These are phyloP conservation scores for Cordilura impudica DNA, from an alignment of 2,888 invertebrate species.

Conservation along the genomic window DNA sequence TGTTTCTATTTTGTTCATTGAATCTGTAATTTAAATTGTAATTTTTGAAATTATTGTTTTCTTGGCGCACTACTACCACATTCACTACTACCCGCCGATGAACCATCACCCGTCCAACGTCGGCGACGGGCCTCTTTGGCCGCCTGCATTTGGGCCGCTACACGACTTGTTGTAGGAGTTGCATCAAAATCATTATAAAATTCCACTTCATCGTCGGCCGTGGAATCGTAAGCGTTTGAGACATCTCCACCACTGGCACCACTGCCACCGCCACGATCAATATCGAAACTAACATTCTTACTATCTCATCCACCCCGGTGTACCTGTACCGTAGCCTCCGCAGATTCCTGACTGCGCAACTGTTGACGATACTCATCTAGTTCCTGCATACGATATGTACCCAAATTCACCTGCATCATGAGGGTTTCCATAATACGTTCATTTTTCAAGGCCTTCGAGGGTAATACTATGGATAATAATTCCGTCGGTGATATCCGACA, in stretches of 20 bases:
- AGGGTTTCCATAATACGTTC: slow-evolving; percentile 94
- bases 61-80: slow-evolving; percentile 19
- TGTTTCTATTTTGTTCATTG: too few species aligned
- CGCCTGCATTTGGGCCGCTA: slow-evolving; percentile 74
- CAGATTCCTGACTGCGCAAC: slow-evolving; percentile 92
- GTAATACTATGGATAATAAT: slow-evolving; percentile 93
- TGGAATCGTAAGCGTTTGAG: slow-evolving; percentile 68
- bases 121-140: slow-evolving; percentile 73
- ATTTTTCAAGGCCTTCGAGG: slow-evolving; percentile 94
- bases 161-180: slow-evolving; percentile 72
- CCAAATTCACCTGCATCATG: slow-evolving; percentile 95
- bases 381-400: slow-evolving; percentile 94
- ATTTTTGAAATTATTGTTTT: not conserved
- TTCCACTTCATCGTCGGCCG: slow-evolving; percentile 73
- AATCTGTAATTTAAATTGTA: too few species aligned
- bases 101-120: slow-evolving; percentile 73
- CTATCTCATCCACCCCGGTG: slow-evolving; percentile 78
- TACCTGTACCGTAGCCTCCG: slow-evolving; percentile 83
- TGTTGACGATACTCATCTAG: slow-evolving; percentile 92
- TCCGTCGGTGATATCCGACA: slow-evolving; percentile 95
- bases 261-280: slow-evolving; percentile 69
- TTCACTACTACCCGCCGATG: slow-evolving; percentile 69
- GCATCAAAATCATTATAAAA: slow-evolving; percentile 73
- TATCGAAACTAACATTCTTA: slow-evolving; percentile 78
- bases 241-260: slow-evolving; percentile 63